Base-by-base conservation (phyloP, 2,797 vertebrate species). In the Staurois parvus region DNA sequence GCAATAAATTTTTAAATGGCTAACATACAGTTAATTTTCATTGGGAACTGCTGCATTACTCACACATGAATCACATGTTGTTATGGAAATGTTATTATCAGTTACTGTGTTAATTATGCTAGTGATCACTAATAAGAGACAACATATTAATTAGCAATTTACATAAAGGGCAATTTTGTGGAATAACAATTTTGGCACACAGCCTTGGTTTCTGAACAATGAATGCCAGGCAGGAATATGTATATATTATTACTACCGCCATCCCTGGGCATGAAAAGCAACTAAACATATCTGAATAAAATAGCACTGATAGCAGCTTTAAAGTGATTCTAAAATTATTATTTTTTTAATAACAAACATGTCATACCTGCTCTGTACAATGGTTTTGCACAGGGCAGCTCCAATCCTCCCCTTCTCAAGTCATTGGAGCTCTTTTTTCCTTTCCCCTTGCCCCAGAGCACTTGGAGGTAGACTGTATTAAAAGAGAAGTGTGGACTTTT, bases 71-170 rank as follows among this genome's bases (percentile, higher is more conserved):
- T 78, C 62, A 78, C 76, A 78, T 66, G 34, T 21, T 78, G 40
- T 67, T 78, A 67, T 66, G 76, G 66, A 78, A 78, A 78, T 78
- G 76, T 78, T 78, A 78, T 67, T 78, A 64, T 78, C 76, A 78
- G 34, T 78, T 28, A 40, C 76, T 67, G 76, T 78, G 76, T 62
- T 78, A 78, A 78, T 78, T 78, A 78, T 66, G 76, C 76, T 78
- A 78, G 62, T 78, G 76, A 78, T 78, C 62, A 78, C 66, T 78
- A 78, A 78, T 78, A 66, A 66, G 76, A 32, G 66, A 67, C 66
- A 64, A 64, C 76, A 78, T 78, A 78, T 78, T 78, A 78, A 78
- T 77, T 77, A 77, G 76, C 62, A 78, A 67, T 67, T 78, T 78
- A 78, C 76, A 66, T 64, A 78, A 66, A 78, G 76, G 76, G 76